A percentile compares a stretch with the other conserved stretches of the same genome.
Evolutionary conservation across 2,113 vertebrate species (phyloP).

Genomic region (Chrysemys picta): DNA sequence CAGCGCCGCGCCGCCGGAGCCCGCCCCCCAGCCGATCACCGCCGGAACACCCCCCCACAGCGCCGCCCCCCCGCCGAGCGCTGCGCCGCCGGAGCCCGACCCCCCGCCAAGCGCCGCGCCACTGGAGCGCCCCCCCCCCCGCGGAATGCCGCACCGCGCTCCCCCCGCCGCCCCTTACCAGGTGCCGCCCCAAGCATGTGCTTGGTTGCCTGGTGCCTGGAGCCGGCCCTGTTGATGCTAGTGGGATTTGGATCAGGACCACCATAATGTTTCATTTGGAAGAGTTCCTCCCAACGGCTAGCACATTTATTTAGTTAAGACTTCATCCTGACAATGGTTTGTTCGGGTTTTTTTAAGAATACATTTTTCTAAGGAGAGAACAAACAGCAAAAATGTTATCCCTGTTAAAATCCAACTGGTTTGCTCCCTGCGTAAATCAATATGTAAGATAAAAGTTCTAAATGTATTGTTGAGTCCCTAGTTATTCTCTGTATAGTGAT

Average conservation of each 20-base stretch:
- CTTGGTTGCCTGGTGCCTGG: no score
- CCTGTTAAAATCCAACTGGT: slow-evolving; percentile 16
- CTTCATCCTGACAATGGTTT: neutral
- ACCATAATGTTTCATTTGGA: neutral
- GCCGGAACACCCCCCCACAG: no score
- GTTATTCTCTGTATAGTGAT: slow-evolving; percentile 8
- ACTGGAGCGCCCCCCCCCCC: no score
- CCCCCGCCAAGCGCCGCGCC: no score
- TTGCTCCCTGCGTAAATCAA: slow-evolving; percentile 33
- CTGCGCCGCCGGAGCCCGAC: no score
- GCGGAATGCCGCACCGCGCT: no score
- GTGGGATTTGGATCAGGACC: neutral
- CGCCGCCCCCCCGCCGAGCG: no score
- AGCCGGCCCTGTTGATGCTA: neutral
- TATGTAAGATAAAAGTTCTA: slow-evolving; percentile 19
- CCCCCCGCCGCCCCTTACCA: no score
- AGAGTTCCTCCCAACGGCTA: neutral
- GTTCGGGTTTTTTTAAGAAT: neutral
- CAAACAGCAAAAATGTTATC: neutral
- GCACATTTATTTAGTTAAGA: neutral
- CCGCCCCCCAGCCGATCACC: no score
- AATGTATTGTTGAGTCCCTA: slow-evolving; percentile 12
- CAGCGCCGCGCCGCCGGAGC: no score
- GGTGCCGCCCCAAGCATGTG: no score
- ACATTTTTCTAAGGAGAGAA: neutral